Evolutionary conservation across 2,797 vertebrate genomes (phyloP).

Genomic region (Coluber constrictor): DNA sequence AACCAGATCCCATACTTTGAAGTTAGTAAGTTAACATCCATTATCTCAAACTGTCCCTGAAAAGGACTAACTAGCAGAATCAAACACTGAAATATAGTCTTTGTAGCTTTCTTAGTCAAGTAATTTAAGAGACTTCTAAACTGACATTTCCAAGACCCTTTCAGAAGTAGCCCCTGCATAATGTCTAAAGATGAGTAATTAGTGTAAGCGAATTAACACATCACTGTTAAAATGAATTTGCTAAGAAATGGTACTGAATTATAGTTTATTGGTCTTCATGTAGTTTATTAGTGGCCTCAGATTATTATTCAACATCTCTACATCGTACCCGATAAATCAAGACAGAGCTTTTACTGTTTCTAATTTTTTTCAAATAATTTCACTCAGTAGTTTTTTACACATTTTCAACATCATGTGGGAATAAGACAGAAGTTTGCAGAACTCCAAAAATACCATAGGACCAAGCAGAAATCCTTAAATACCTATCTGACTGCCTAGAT

Average conservation of each 20-base stretch:
- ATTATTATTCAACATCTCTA: neutral
- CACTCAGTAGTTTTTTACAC: neutral
- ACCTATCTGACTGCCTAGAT: neutral
- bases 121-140: neutral
- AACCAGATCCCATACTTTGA: neutral
- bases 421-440: neutral
- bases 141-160: neutral
- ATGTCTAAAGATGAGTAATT: neutral
- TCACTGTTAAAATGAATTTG: neutral
- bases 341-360: neutral
- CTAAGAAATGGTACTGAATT: neutral
- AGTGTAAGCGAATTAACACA: neutral
- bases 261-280: neutral
- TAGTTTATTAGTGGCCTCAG: neutral
- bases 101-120: neutral
- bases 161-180: neutral
- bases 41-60: neutral
- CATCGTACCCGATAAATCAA: neutral
- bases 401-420: neutral
- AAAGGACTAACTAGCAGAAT: neutral
- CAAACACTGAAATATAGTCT: neutral
- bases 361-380: neutral
- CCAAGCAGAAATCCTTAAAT: neutral
- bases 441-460: neutral
- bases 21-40: neutral